A percentile compares a stretch with the other conserved stretches of the same genome.
Conservation (phyloP, 2,797 vertebrate species). For the Sebastes umbrosus region DNA sequence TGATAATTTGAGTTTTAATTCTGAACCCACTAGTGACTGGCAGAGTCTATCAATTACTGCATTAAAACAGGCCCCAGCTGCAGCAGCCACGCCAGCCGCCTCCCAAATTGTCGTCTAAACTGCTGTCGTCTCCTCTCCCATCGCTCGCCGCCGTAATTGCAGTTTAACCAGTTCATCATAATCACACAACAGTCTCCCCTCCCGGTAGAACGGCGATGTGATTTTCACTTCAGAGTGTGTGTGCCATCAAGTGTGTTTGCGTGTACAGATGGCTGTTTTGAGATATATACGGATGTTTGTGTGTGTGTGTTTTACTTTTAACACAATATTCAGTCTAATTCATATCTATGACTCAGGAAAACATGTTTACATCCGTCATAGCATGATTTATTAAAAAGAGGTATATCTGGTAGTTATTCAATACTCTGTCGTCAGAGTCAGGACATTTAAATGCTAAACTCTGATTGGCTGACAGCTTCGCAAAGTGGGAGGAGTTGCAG, state of each 20-base stretch:
- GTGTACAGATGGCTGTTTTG: constrained; percentile 25
- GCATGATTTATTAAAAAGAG: background rate
- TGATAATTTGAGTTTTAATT: constrained; percentile 92
- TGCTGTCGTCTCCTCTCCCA: constrained; percentile 87
- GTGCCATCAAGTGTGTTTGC: constrained; percentile 25
- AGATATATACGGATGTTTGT: background rate
- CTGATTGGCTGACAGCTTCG: background rate
- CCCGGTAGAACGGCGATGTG: constrained; percentile 34
- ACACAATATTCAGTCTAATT: background rate
- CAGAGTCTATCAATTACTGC: constrained; percentile 92
- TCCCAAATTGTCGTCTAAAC: constrained; percentile 88
- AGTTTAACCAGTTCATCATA: constrained; percentile 84
- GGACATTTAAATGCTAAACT: background rate
- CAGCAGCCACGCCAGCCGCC: constrained; percentile 82
- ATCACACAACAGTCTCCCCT: constrained; percentile 71
- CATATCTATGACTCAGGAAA: background rate
- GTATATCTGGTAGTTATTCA: background rate
- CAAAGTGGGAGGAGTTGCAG: background rate
- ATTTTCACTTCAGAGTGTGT: constrained; percentile 35
- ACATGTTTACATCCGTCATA: background rate
- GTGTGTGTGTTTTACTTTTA: background rate
- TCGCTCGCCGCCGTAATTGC: constrained; percentile 88
- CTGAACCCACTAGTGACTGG: constrained; percentile 91
- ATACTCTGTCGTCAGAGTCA: background rate
- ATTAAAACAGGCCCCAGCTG: constrained; percentile 88